Base-by-base conservation (phyloP, 2,888 invertebrate genomes). In the Dryadula phaetusa region DNA sequence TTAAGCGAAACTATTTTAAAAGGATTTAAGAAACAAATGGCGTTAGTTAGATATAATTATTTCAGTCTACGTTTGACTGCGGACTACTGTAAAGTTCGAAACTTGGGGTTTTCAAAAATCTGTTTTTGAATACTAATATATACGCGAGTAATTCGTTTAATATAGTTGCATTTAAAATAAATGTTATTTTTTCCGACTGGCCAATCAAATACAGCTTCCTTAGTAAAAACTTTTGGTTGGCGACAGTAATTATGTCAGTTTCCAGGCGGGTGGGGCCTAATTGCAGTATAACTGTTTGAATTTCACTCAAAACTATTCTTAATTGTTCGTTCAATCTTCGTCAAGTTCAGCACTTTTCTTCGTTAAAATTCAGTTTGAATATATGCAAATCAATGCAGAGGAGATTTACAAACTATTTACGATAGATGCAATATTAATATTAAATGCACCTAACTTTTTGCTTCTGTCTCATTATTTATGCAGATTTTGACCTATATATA, bases 271-370 rank as follows among this genome's bases (percentile, higher is more conserved):
- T 56, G 54, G 62, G 42, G 52, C 67, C 66, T 70, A 72, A 72
- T 72, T 72, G 70, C 61, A 69, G 61, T 68, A 70, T 73, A 74
- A 74, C 66, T 69, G 70, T 63, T 74, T 64, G 58, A 72, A 66
- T 71, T 72, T 63, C 37, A 62, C 70, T 67, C 52, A 62, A 74
- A 73, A 71, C 72, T 72, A 73, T 72, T 71, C 69, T 66, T 73
- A 67, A 73, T 73, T 69, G 69, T 72, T 67, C 67, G 68, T 70
- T 72, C 66, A 74, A 69, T 74, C 70, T 66, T 71, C 65, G 62
- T 69, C 65, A 53, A 72, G 69, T 72, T 69, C 64, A 67, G 60
- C 63, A 66, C 65, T 70, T 66, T 40, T 64, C 49, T 44, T 64
- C 65, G 62, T 69, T 63, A 46, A 66, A 54, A 64, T 69, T 49